Conservation (phyloP, 2,113 vertebrate species). For the Serinus canaria region DNA sequence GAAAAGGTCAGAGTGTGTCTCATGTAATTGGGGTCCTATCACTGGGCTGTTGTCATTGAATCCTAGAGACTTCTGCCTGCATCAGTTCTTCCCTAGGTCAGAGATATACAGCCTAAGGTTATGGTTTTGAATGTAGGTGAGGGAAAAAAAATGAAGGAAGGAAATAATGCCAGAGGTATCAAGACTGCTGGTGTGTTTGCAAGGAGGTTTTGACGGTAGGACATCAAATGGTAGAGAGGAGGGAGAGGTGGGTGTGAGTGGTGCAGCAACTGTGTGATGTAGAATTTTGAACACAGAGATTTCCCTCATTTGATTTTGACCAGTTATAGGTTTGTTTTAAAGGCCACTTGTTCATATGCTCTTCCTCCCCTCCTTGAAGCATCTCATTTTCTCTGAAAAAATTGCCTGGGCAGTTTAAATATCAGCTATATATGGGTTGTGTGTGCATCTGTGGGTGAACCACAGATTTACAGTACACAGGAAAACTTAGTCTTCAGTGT, state of each 20-base stretch:
- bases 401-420: not conserved
- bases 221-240: not conserved
- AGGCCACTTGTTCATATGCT: not conserved
- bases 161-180: not conserved
- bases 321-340: not conserved
- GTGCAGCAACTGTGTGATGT: not conserved
- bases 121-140: not conserved
- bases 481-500: not conserved
- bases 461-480: not conserved
- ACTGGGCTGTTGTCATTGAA: not conserved
- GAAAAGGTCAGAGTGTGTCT: not conserved
- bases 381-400: not conserved
- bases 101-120: not conserved
- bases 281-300: not conserved
- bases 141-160: not conserved
- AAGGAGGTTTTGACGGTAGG: not conserved
- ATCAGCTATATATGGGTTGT: accelerated
- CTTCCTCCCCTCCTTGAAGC: not conserved
- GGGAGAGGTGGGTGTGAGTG: not conserved
- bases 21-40: not conserved
- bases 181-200: not conserved
- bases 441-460: not conserved
- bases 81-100: not conserved
- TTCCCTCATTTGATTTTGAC: not conserved
- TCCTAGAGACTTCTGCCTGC: not conserved